Evolutionary conservation across 1,140 invertebrate genomes (phyloP).

Genomic region (Temnothorax longispinosus): DNA sequence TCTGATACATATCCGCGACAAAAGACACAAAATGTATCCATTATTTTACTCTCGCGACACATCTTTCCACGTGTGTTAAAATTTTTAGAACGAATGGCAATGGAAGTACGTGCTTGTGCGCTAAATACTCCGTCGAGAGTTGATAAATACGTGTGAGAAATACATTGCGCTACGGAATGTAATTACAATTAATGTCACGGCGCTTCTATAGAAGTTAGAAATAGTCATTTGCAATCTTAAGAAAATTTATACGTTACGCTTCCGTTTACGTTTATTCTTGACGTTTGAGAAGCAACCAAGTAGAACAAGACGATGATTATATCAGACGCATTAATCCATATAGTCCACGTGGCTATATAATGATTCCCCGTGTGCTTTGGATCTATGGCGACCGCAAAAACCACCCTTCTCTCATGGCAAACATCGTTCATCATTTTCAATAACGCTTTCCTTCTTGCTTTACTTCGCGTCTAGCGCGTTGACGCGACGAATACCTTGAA

Average conservation of each 20-base stretch:
- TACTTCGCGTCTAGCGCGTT: slow-evolving; percentile 32
- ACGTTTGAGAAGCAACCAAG: not conserved
- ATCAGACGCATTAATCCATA: not conserved
- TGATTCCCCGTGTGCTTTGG: not conserved
- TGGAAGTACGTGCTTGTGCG: not conserved
- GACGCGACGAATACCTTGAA: slow-evolving; percentile 53
- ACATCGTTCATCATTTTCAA: slow-evolving; percentile 63
- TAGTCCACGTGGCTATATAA: not conserved
- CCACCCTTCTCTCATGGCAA: slow-evolving; percentile 25
- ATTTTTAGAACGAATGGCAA: not conserved
- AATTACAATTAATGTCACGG: not conserved
- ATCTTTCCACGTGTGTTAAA: not conserved
- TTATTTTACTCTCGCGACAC: not conserved
- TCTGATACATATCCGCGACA: not conserved
- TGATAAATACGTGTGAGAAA: not conserved
- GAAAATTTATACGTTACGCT: not conserved
- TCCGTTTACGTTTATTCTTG: not conserved
- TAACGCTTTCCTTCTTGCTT: slow-evolving; percentile 40
- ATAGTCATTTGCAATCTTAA: not conserved
- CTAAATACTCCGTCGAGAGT: not conserved
- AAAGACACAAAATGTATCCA: not conserved
- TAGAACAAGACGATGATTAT: slow-evolving; percentile 21
- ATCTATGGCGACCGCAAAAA: slow-evolving; percentile 23
- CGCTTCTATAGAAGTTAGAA: not conserved
- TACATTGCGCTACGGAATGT: not conserved